phyloP scores from a whole-genome alignment of 2,113 vertebrate genomes.

The Ceyx cyanopectus region DNA sequence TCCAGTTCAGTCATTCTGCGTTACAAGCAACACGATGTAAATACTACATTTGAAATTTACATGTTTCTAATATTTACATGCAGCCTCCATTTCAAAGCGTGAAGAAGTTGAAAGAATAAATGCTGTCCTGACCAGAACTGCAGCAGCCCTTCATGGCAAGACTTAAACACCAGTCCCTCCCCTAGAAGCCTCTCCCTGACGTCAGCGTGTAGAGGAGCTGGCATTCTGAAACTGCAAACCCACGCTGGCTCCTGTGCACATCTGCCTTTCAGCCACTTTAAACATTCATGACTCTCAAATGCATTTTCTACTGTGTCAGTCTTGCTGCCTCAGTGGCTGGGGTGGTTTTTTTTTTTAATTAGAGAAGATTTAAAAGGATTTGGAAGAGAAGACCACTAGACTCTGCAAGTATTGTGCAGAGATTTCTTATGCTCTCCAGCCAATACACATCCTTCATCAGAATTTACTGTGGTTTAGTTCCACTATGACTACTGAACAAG shows the following conservation, averaged over 20 bases:
- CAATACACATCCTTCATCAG: not conserved
- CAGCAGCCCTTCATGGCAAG: not conserved
- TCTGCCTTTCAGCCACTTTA: slow-evolving; percentile 62
- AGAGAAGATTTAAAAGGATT: slow-evolving; percentile 36
- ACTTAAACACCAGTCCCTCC: not conserved
- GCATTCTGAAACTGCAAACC: slow-evolving; percentile 13
- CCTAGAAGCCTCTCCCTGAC: slow-evolving; percentile 1
- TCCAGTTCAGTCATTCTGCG: not conserved
- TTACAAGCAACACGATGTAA: not conserved
- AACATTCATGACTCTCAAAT: slow-evolving; percentile 70
- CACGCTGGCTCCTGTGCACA: not conserved
- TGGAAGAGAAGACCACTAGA: slow-evolving; percentile 23
- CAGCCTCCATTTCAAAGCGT: not conserved
- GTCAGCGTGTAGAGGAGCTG: not conserved
- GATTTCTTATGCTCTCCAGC: not conserved
- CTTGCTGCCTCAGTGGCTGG: slow-evolving; percentile 24
- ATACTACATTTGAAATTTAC: rapidly evolving
- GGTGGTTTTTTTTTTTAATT: slow-evolving; percentile 24
- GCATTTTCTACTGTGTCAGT: slow-evolving; percentile 46
- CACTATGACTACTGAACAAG: not conserved
- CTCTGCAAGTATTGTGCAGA: not conserved
- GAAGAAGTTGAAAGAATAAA: not conserved
- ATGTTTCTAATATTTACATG: not conserved
- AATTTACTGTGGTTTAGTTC: not conserved
- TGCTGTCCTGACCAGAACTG: not conserved